Evolutionary conservation across 1,140 invertebrate genomes (phyloP).

Genomic region (Protaetia brevitarsis): DNA sequence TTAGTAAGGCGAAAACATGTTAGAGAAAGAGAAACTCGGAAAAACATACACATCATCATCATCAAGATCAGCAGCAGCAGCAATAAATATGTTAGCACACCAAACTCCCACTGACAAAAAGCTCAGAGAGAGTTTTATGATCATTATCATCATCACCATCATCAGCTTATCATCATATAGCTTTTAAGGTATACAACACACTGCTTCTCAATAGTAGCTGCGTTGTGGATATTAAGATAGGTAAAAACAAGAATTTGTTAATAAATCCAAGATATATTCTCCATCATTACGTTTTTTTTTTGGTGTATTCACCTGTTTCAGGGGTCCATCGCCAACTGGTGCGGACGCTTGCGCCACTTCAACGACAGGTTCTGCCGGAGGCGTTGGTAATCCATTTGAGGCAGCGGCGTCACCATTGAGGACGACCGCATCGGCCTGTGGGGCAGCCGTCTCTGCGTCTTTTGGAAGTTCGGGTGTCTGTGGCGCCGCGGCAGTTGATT

Average conservation of each 20-base stretch:
- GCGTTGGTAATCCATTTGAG: conserved; percentile 41
- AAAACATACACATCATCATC: conserved; percentile 7
- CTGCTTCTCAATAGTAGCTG: conserved; percentile 5
- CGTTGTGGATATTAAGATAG: not conserved
- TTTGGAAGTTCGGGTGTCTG: conserved; percentile 22
- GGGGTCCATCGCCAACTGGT: conserved; percentile 38
- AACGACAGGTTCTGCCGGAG: conserved; percentile 27
- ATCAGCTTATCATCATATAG: conserved; percentile 1
- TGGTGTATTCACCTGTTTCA: conserved; percentile 48
- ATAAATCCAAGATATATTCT: conserved; percentile 23
- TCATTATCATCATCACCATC: not conserved
- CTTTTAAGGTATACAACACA: conserved; percentile 10
- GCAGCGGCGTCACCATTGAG: conserved; percentile 41
- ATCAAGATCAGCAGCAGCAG: not conserved
- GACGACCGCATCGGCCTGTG: conserved; percentile 27
- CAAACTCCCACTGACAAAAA: conserved; percentile 11
- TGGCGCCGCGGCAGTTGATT: conserved; percentile 23
- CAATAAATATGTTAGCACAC: conserved; percentile 25
- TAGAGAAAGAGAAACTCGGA: conserved; percentile 22
- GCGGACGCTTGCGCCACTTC: conserved; percentile 32
- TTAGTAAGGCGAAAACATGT: conserved; percentile 27
- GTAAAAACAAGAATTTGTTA: conserved; percentile 15
- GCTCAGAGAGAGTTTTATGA: conserved; percentile 14
- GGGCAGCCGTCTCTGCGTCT: conserved; percentile 6
- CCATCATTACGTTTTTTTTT: conserved; percentile 22